Evolutionary conservation across 2,113 vertebrate species (phyloP).

Genomic region (Tyto alba): DNA sequence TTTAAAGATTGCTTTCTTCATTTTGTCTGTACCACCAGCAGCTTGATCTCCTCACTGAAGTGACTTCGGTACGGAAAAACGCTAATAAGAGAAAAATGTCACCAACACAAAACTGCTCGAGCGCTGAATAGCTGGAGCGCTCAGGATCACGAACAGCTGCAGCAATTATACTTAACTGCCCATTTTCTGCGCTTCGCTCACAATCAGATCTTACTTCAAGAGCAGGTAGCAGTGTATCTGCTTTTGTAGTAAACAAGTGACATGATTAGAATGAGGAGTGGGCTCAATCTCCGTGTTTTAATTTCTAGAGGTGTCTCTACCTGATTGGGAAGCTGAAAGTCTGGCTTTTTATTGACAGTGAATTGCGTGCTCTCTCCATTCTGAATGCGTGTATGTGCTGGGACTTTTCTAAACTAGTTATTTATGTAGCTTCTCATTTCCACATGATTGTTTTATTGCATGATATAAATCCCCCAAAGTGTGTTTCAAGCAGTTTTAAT

Average conservation of each 20-base stretch:
- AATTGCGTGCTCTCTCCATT: not conserved
- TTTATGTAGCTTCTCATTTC: not conserved
- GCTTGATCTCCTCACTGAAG: not conserved
- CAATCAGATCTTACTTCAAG: constrained; percentile 32
- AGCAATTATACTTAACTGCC: not conserved
- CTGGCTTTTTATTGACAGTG: not conserved
- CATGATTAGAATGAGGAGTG: constrained; percentile 22
- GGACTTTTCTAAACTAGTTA: not conserved
- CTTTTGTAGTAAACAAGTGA: constrained; percentile 29
- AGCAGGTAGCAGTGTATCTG: constrained; percentile 39
- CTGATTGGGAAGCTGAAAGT: constrained; percentile 13
- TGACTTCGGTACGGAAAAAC: not conserved
- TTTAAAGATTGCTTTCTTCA: not conserved
- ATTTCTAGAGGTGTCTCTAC: not conserved
- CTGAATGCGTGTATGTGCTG: not conserved
- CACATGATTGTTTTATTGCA: not conserved
- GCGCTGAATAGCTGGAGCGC: not conserved
- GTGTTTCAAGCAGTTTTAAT: not conserved
- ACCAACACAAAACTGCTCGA: not conserved
- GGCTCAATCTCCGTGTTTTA: not conserved
- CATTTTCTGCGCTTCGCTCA: constrained; percentile 11
- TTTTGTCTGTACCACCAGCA: not conserved
- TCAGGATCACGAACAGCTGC: constrained; percentile 7
- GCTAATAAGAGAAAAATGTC: not conserved
- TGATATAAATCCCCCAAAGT: not conserved